Evolutionary conservation across 2,888 invertebrate genomes (phyloP), one percentile per base, ranked within the genome.

Genomic region (Imbricaverruca yamaguchii): DNA sequence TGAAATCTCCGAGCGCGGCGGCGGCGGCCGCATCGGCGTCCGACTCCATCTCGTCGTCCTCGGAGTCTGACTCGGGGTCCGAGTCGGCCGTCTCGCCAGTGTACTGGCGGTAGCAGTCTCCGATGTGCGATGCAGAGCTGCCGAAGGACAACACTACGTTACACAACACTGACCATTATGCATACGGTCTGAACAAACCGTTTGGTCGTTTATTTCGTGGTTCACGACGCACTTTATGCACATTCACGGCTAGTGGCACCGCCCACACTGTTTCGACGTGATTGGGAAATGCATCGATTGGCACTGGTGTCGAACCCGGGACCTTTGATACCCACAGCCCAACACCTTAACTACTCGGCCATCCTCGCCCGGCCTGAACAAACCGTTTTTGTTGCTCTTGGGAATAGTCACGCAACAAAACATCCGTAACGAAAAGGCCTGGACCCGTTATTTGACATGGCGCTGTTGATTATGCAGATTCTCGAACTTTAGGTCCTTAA

Each of bases 31-130:
- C 39, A 53, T 39, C 69, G 6, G 69, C 69, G 69, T 69, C 69
- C 39, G 69, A 39, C 69, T 69, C 69, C 69, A 69, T 69, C 69
- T 69, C 69, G 18, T 69, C 69, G 18, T 69, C 69, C 13, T 69
- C 69, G 2, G 69, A 69, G 39, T 69, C 69, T 55, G 69, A 69
- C 13, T 69, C 69, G 55, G 81, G 82, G 83, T 83, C 83, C 67
- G 85, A 87, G 15, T 87, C 87, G 23, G 87, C 88, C 11, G 87
- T 84, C 80, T 85, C 85, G n/a, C 88, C 87, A 84, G 89, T 87
- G 85, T 90, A 90, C 81, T 89, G 87, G 79, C 89, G 86, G 85
- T 91, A 90, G 80, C 89, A 85, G 21, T 89, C 86, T 63, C 84
- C 81, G 84, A 90, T 88, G 84, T 87, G 88, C 53, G 85, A 84